phyloP scores from a whole-genome alignment of 2,113 vertebrate species.

The Podiceps cristatus region DNA sequence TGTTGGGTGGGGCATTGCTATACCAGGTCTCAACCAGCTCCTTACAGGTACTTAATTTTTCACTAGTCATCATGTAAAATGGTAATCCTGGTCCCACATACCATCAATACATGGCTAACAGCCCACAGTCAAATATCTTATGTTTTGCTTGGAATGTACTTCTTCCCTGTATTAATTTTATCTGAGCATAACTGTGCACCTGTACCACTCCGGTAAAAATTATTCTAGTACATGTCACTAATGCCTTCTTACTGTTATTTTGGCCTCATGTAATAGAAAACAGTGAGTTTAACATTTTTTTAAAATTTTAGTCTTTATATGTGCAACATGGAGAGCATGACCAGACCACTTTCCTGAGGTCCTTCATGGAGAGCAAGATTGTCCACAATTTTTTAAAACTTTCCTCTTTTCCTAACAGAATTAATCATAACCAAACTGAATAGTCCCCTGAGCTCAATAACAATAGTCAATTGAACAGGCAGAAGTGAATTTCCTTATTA shows the following conservation, averaged over 20 bases:
- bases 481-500: not conserved
- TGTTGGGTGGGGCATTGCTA: not conserved
- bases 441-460: not conserved
- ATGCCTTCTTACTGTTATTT: not conserved
- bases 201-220: not conserved
- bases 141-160: not conserved
- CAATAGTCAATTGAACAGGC: not conserved
- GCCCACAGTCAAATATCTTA: not conserved
- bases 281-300: not conserved
- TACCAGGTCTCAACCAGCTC: not conserved
- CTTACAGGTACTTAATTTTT: not conserved
- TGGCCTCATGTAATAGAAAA: not conserved
- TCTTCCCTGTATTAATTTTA: not conserved
- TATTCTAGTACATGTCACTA: not conserved
- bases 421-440: not conserved
- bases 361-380: not conserved
- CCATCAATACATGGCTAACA: not conserved
- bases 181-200: not conserved
- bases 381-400: not conserved
- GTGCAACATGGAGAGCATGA: not conserved
- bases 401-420: not conserved
- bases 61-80: not conserved
- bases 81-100: not conserved
- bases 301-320: not conserved
- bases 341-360: not conserved